Percentiles rank a stretch among this genome's conserved stretches.
phyloP scores from a whole-genome alignment of 2,113 vertebrate genomes.

The Blennius ocellaris region DNA sequence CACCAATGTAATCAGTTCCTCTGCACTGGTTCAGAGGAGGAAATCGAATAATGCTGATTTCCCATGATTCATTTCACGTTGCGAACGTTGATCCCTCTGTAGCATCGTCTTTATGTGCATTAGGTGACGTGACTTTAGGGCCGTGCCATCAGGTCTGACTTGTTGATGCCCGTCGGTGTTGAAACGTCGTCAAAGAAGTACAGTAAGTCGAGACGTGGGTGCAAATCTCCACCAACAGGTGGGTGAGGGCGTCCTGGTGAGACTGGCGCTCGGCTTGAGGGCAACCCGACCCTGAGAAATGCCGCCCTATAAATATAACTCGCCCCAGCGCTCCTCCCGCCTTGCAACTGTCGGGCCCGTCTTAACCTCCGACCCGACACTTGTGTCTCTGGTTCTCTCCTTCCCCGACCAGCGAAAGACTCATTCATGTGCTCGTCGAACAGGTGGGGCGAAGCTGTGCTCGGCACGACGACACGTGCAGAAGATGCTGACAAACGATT shows the following conservation, averaged over 20 bases:
- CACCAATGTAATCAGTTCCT: too few species aligned
- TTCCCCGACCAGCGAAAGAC: conserved; percentile 11
- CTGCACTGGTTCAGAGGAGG: too few species aligned
- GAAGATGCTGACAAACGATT: conserved; percentile 19
- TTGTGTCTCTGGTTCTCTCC: conserved; percentile 8
- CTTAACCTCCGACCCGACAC: conserved; percentile 69
- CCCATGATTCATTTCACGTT: too few species aligned
- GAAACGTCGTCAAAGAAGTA: conserved; percentile 15
- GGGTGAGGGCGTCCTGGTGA: conserved; percentile 60
- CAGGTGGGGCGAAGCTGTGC: conserved; percentile 8
- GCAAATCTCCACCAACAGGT: conserved; percentile 82
- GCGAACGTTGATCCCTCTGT: too few species aligned
- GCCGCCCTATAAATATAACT: conserved; percentile 86
- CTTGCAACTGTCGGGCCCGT: conserved; percentile 57
- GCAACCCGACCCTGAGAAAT: conserved; percentile 83
- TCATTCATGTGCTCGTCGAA: conserved; percentile 60
- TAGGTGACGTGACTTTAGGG: too few species aligned
- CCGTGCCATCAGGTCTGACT: too few species aligned
- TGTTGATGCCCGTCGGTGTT: not conserved
- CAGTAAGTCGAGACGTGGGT: conserved; percentile 44
- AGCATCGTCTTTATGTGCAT: too few species aligned
- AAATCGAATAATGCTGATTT: too few species aligned
- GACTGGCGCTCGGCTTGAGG: conserved; percentile 54
- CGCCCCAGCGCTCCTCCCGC: conserved; percentile 57
- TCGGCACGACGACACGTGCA: conserved; percentile 9